phyloP scores from a whole-genome alignment of 2,888 invertebrate species.

The Ophion obscuratus region DNA sequence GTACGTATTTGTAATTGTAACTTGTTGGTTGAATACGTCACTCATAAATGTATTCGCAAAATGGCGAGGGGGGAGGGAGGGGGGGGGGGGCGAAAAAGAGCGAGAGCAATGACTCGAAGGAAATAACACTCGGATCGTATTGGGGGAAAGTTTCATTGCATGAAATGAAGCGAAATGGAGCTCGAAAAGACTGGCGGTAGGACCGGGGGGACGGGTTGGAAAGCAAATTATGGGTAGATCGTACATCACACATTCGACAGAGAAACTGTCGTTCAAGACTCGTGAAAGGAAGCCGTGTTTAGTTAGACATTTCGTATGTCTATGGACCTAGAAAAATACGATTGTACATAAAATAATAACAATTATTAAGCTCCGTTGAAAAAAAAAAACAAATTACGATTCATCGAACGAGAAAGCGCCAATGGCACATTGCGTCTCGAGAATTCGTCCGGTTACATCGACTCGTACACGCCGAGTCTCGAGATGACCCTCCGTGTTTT shows the following conservation, averaged over 20 bases:
- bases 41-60: constrained; percentile 22
- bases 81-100: constrained; percentile 7
- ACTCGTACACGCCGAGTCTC: constrained; percentile 10
- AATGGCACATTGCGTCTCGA: constrained; percentile 27
- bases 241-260: constrained; percentile 37
- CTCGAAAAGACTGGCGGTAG: neutral
- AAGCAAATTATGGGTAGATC: constrained; percentile 19
- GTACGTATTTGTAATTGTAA: constrained; percentile 68
- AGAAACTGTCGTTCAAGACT: constrained; percentile 57
- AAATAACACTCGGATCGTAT: constrained; percentile 18
- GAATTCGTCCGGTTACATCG: constrained; percentile 6
- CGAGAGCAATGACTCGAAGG: neutral
- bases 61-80: neutral
- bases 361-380: constrained; percentile 12
- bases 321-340: constrained; percentile 68
- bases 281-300: constrained; percentile 66
- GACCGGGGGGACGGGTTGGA: constrained; percentile 6
- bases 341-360: constrained; percentile 63
- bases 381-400: constrained; percentile 2
- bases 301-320: constrained; percentile 74
- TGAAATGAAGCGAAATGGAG: constrained; percentile 40
- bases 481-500: neutral
- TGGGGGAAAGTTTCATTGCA: constrained; percentile 34
- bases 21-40: constrained; percentile 39
- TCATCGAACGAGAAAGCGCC: constrained; percentile 21